Percentiles rank a stretch among this genome's conserved stretches.
Evolutionary conservation across 2,888 invertebrate genomes (phyloP).

Genomic region (Drosophila phalerata): DNA sequence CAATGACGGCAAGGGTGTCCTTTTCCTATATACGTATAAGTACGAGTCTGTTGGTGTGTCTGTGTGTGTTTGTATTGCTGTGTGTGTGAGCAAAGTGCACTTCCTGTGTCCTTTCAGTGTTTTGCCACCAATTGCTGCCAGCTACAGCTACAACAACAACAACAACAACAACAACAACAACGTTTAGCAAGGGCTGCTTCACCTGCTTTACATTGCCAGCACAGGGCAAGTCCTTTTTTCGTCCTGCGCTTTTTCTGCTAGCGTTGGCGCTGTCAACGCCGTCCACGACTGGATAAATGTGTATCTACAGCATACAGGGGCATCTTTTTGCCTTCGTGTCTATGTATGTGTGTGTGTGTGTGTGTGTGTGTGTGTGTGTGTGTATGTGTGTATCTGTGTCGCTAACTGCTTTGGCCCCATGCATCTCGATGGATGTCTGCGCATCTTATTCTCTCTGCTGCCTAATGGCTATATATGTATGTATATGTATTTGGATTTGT

Average conservation of each 20-base stretch:
- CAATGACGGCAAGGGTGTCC: constrained; percentile 66
- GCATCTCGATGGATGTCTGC: constrained; percentile 61
- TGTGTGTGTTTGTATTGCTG: constrained; percentile 24
- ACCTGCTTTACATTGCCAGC: constrained; percentile 70
- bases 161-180: constrained; percentile 34
- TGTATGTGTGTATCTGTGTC: constrained; percentile 47
- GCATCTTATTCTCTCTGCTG: constrained; percentile 65
- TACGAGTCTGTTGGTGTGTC: constrained; percentile 16
- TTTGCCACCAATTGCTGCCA: constrained; percentile 70
- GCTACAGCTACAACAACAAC: constrained; percentile 34
- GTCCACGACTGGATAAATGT: constrained; percentile 77
- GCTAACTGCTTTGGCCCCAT: constrained; percentile 50
- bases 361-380: constrained; percentile 7
- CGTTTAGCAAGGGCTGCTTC: constrained; percentile 58
- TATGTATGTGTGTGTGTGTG: constrained; percentile 11
- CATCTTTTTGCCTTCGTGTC: constrained; percentile 8
- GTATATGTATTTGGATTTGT: constrained; percentile 16
- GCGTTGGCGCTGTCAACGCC: constrained; percentile 71
- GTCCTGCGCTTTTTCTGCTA: constrained; percentile 57
- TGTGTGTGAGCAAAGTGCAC: constrained; percentile 64
- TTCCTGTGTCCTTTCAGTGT: constrained; percentile 75
- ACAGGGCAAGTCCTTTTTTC: constrained; percentile 26
- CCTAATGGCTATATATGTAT: constrained; percentile 39
- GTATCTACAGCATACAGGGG: constrained; percentile 41
- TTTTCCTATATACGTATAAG: constrained; percentile 25